Evolutionary conservation across 2,888 invertebrate genomes (phyloP), one percentile per base, ranked within the genome.

Genomic region (Blastobasis lacticolella): DNA sequence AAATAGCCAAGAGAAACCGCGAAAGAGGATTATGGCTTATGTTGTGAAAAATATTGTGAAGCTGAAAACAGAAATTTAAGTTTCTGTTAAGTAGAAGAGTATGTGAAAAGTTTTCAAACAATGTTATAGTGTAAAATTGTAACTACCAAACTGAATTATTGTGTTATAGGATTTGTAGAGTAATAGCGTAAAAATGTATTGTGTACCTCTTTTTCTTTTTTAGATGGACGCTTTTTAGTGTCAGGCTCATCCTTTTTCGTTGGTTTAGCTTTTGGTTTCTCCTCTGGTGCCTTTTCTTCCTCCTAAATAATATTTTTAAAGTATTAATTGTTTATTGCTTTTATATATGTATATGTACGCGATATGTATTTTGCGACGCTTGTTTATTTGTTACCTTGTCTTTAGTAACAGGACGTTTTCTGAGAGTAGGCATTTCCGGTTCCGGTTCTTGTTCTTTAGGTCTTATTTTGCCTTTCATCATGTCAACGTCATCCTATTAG

Each of bases 401-500:
- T 64, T 87, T 88, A 53, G 75, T 56, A 55, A 87, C 72, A 55
- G 86, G 64, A 55, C 85, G 81, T 69, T 87, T 88, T 46, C 84
- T 78, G 46, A 88, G 76, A 56, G 78, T 63, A 53, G 87, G 84
- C 50, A 67, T 67, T 77, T 86, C 85, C 6, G 82, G 78, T 63
- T 88, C 88, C 9, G 75, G 74, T 62, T 87, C 86, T 53, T 78
- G 80, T 46, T 76, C 78, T 69, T 88, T 88, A 10, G 87, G 84
- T 59, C 82, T 87, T 49, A 88, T 84, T 78, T 88, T 88, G 56
- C 87, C 87, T 58, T 71, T 81, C 76, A 84, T 82, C 64, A 83
- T 78, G 53, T 88, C 85, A 60, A 73, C 69, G 45, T 86, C 85
- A 54, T 88, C 87, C 86, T 88, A 83, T 56, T 54, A 50, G 62